A percentile compares a stretch with the other conserved stretches of the same genome.
phyloP scores from a whole-genome alignment of 2,113 vertebrate genomes.

The Chloropsis cyanopogon region DNA sequence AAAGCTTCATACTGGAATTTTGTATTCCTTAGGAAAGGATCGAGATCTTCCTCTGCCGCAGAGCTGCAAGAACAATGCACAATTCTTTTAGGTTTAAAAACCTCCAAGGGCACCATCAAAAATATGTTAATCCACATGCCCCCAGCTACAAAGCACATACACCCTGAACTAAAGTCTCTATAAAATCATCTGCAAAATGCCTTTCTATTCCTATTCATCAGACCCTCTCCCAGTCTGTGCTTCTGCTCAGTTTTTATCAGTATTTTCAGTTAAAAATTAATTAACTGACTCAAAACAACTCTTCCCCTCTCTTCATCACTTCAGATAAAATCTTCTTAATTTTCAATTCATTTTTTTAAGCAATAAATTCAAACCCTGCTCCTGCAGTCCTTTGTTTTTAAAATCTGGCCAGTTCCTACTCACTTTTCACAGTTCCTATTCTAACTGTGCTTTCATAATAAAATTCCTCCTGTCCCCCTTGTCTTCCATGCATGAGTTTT shows the following conservation, averaged over 20 bases:
- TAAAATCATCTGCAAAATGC: not conserved
- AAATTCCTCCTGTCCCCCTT: not conserved
- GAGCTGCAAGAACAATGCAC: slow-evolving; percentile 68
- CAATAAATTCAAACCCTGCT: not conserved
- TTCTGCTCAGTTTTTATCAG: not conserved
- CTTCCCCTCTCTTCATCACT: not conserved
- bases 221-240: not conserved
- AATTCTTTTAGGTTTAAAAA: not conserved
- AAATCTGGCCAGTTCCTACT: not conserved
- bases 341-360: not conserved
- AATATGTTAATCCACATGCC: not conserved
- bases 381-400: not conserved
- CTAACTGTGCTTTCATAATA: not conserved
- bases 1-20: slow-evolving; percentile 91
- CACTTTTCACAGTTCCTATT: not conserved
- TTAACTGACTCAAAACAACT: not conserved
- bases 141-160: not conserved
- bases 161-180: not conserved
- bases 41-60: slow-evolving; percentile 82
- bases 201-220: not conserved
- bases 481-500: not conserved
- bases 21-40: slow-evolving; percentile 83
- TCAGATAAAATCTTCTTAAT: not conserved
- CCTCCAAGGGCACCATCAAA: not conserved
- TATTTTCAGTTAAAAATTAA: not conserved